These are phyloP conservation scores for Poeciliopsis paucimaculata DNA, from an alignment of 2,797 vertebrate genomes.

Conservation along the genomic window DNA sequence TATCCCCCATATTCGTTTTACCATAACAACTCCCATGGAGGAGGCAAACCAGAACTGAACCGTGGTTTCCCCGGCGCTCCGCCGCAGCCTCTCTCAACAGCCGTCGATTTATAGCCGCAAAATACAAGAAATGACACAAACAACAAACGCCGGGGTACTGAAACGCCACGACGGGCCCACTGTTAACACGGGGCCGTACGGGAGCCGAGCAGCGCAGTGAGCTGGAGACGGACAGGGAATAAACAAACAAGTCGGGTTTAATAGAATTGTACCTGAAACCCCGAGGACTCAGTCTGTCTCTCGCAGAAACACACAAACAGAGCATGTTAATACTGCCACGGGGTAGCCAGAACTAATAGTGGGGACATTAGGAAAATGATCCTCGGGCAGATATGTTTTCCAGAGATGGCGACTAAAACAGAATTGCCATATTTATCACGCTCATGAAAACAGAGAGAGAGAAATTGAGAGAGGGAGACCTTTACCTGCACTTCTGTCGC, in stretches of 20 bases:
- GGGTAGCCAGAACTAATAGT: slow-evolving; percentile 79
- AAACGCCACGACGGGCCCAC: slow-evolving; percentile 37
- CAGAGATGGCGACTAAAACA: slow-evolving; percentile 78
- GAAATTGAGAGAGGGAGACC: slow-evolving; percentile 36
- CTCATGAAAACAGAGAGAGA: slow-evolving; percentile 64
- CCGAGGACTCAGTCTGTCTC: slow-evolving; percentile 54
- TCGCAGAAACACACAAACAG: slow-evolving; percentile 37
- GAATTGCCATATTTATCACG: slow-evolving; percentile 84
- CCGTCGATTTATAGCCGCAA: slow-evolving; percentile 57
- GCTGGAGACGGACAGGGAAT: slow-evolving; percentile 64
- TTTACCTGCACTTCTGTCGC: slow-evolving; percentile 49
- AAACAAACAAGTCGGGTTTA: slow-evolving; percentile 75
- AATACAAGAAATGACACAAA: slow-evolving; percentile 15
- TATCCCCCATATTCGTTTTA: slow-evolving; percentile 27
- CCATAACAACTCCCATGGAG: slow-evolving; percentile 69
- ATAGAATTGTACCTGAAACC: slow-evolving; percentile 78
- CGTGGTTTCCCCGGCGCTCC: slow-evolving; percentile 41
- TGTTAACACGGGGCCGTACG: slow-evolving; percentile 37
- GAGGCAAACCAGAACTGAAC: slow-evolving; percentile 70
- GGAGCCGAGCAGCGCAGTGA: not conserved
- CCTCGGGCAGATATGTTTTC: slow-evolving; percentile 80
- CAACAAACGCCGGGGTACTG: slow-evolving; percentile 41
- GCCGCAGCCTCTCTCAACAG: slow-evolving; percentile 54
- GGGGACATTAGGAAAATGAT: slow-evolving; percentile 80
- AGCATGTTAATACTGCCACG: slow-evolving; percentile 79